phyloP scores from a whole-genome alignment of 2,113 vertebrate species.

The Paraplagusia blochii region DNA sequence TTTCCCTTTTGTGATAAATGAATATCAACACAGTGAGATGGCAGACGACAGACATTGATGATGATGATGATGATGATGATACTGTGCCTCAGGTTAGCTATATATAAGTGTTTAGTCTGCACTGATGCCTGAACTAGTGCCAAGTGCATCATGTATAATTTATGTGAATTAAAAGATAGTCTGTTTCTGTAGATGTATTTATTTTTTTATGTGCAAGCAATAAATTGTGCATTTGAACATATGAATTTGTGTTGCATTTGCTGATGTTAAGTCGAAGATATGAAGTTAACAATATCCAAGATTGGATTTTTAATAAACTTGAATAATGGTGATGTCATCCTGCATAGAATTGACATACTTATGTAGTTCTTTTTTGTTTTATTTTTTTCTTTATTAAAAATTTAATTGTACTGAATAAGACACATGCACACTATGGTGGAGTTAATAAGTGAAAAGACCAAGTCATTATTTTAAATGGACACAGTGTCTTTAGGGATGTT shows the following conservation, averaged over 20 bases:
- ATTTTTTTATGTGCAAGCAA: conserved; percentile 64
- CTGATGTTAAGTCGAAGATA: neutral
- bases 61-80: conserved; percentile 27
- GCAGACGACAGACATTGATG: conserved; percentile 2
- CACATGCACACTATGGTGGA: too few relatives aligned
- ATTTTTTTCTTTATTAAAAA: too few relatives aligned
- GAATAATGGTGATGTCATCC: too few relatives aligned
- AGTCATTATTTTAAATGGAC: too few relatives aligned
- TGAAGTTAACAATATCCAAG: neutral
- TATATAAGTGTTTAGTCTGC: conserved; percentile 23
- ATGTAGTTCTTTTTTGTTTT: too few relatives aligned
- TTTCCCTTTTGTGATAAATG: conserved; percentile 20
- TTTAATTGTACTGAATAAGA: too few relatives aligned
- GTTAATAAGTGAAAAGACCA: too few relatives aligned
- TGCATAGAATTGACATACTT: too few relatives aligned
- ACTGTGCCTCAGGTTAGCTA: conserved; percentile 6
- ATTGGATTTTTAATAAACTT: too few relatives aligned
- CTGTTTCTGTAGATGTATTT: conserved; percentile 50
- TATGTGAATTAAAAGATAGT: conserved; percentile 38
- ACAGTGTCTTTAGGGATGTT: too few relatives aligned
- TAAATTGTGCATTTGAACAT: conserved; percentile 58
- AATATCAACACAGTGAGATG: neutral
- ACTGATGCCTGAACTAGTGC: conserved; percentile 40
- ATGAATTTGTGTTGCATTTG: neutral
- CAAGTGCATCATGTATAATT: conserved; percentile 39